Conservation (phyloP, 2,113 vertebrate genomes). For the Microcebus griseorufus region DNA sequence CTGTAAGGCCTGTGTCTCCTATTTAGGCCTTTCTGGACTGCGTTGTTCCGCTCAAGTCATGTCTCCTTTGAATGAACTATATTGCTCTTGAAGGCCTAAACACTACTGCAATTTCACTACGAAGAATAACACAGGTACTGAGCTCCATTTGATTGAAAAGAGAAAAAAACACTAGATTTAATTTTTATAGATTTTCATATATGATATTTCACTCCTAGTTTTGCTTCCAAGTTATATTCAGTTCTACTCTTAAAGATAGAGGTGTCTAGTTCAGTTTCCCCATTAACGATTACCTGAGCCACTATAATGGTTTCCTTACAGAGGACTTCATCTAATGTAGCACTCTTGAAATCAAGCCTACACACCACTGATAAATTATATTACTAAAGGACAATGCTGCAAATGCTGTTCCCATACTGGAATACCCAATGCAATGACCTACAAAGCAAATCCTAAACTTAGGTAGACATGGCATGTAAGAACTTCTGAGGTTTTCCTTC, state of each 20-base stretch:
- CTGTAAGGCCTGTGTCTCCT: background rate
- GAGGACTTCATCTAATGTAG: background rate
- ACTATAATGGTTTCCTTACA: background rate
- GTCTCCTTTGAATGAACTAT: background rate
- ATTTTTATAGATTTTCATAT: background rate
- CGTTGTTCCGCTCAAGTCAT: too few relatives aligned
- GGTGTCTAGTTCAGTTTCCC: background rate
- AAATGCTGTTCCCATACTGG: background rate
- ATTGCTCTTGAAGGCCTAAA: background rate
- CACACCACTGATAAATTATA: background rate
- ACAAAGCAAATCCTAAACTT: background rate
- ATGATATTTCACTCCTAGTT: background rate
- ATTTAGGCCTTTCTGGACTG: background rate
- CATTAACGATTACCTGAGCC: background rate
- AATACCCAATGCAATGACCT: background rate
- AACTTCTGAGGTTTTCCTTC: background rate
- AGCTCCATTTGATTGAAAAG: background rate
- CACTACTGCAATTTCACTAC: background rate
- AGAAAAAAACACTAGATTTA: background rate
- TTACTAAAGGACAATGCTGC: background rate
- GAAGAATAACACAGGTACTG: background rate
- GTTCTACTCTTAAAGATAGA: background rate
- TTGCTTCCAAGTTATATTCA: slow-evolving; percentile 20
- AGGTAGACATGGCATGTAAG: background rate
- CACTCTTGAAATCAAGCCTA: background rate